These are phyloP conservation scores for Gymnobelideus leadbeateri DNA, from an alignment of 2,113 vertebrate species.

Conservation along the genomic window DNA sequence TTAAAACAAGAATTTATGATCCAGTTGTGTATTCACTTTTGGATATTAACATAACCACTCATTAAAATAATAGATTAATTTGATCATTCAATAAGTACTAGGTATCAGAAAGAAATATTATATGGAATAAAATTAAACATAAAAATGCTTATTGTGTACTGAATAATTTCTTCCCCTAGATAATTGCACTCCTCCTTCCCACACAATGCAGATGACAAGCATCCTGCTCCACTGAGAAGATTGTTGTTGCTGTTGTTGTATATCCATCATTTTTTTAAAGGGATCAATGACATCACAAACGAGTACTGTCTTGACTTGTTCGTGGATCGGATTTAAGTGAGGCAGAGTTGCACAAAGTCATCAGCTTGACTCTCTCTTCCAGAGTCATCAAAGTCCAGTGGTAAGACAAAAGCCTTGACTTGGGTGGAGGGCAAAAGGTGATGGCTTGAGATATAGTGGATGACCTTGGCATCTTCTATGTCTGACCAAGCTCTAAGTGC, in stretches of 20 bases:
- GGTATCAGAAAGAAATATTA: background rate
- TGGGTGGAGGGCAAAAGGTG: no score
- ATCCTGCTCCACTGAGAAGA: background rate
- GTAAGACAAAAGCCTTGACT: background rate
- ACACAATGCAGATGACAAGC: background rate
- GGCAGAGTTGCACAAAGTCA: background rate
- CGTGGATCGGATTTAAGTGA: background rate
- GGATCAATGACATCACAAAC: background rate
- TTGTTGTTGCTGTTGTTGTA: background rate
- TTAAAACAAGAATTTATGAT: background rate
- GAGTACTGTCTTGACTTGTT: background rate
- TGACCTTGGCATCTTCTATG: background rate
- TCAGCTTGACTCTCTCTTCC: background rate
- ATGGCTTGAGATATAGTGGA: background rate
- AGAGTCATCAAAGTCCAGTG: background rate
- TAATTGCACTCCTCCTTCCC: background rate
- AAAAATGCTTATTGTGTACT: background rate
- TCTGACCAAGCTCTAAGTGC: background rate
- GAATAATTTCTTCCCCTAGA: background rate
- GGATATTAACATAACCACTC: background rate
- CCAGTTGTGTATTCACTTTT: background rate
- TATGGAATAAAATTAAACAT: background rate
- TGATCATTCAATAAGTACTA: background rate
- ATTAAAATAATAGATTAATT: background rate
- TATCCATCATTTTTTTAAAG: background rate